phyloP scores from a whole-genome alignment of 2,888 invertebrate genomes.

The Trichogramma dendrolimi region DNA sequence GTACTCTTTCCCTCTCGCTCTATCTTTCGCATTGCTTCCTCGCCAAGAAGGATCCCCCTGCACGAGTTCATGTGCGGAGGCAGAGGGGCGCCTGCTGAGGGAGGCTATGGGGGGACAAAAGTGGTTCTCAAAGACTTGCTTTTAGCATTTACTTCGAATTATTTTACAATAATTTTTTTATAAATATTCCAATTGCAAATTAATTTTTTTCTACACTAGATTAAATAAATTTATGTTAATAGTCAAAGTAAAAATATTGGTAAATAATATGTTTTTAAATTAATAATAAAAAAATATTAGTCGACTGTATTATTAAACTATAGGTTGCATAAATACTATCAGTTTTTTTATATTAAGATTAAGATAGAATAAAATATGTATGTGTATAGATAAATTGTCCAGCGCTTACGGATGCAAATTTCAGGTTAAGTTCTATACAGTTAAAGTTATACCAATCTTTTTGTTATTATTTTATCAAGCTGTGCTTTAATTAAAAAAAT shows the following conservation, averaged over 20 bases:
- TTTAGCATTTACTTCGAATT: conserved; percentile 14
- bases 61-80: conserved; percentile 8
- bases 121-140: conserved; percentile 38
- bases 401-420: too few relatives aligned
- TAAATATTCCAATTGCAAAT: background rate
- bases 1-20: conserved; percentile 5
- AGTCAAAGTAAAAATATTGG: background rate
- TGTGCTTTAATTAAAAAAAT: too few relatives aligned
- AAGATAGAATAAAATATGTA: too few relatives aligned
- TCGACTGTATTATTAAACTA: background rate
- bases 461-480: too few relatives aligned
- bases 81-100: conserved; percentile 32
- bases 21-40: conserved; percentile 21
- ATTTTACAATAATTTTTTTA: background rate
- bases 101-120: conserved; percentile 31
- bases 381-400: too few relatives aligned
- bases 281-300: background rate
- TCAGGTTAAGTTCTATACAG: too few relatives aligned
- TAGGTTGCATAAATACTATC: background rate
- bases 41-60: conserved; percentile 28
- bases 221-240: background rate
- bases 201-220: background rate
- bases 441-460: too few relatives aligned
- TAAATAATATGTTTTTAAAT: background rate
- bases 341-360: too few relatives aligned